Evolutionary conservation across 2,888 invertebrate species (phyloP), one percentile per base, ranked within the genome.

Genomic region (Sepioteuthis lessoniana): DNA sequence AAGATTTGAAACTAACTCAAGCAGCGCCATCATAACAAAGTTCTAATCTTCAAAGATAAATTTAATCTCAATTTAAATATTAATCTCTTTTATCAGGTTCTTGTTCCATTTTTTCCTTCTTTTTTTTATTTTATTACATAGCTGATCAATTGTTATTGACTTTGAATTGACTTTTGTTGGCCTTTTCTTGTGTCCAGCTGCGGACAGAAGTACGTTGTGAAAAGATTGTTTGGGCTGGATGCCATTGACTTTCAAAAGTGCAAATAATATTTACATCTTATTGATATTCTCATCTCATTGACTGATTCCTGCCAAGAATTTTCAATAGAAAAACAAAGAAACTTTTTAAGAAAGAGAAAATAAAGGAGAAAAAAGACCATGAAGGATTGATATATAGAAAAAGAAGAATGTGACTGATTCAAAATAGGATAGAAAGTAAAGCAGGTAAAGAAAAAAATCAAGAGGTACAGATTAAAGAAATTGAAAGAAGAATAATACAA

Each of bases 91-190:
- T 35, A 76, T 76, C 13, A 13, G 16, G 16, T 31, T n/a, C 31
- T 76, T n/a, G n/a, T 76, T n/a, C 16, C n/a, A 16, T 16, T 13
- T 16, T 76, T 76, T 16, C 55, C 21, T 28, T 55, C 25, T 5
- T 55, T 55, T 55, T 42, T 42, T 42, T 42, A 5, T 42, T 42
- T 42, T 42, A 42, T 42, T 42, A 42, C 42, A 42, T 42, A 42
- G 21, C 55, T 25, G 55, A 55, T 55, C 76, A n/a, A 76, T 76
- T 76, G 76, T 76, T 76, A 76, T 76, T 76, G 76, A 35, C n/a
- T 76, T 76, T 76, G n/a, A 76, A 76, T 76, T 76, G 76, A 76
- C 76, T 76, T 76, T 76, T 76, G 76, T 76, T 76, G 76, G 76
- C 76, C 76, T 76, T 76, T 76, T 35, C 76, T 35, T 76, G 76